These are phyloP conservation scores for Epizoanthus ramosus DNA, from an alignment of 92 coral and sea anemone genomes.

Conservation along the genomic window DNA sequence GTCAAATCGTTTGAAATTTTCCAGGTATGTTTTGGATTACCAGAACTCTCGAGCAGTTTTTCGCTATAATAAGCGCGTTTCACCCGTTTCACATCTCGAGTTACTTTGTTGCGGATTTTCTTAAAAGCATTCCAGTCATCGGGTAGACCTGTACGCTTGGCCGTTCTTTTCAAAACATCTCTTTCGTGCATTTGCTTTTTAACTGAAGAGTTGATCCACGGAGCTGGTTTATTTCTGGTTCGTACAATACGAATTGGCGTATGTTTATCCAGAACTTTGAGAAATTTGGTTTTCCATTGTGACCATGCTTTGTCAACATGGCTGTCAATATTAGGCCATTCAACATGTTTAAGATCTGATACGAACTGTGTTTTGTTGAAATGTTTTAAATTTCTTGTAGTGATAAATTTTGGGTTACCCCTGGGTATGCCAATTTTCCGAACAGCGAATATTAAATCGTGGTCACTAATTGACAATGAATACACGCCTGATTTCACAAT, in stretches of 20 bases:
- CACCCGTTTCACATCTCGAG: conserved; percentile 2
- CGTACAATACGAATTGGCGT: conserved; percentile 25
- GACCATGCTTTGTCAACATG: conserved; percentile 17
- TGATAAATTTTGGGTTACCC: too few relatives aligned
- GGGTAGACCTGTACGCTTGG: conserved; percentile 16
- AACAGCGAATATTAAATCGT: too few relatives aligned
- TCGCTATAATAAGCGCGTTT: conserved; percentile 7
- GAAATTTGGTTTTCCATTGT: conserved; percentile 24
- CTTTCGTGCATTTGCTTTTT: conserved; percentile 35
- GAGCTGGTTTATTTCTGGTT: conserved; percentile 40
- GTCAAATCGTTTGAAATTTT: conserved; percentile 24
- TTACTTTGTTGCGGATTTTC: conserved; percentile 23
- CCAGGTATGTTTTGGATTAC: conserved; percentile 38
- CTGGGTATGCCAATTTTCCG: too few relatives aligned
- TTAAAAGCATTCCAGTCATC: conserved; percentile 31
- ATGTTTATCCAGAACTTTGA: conserved; percentile 30
- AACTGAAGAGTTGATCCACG: conserved; percentile 37
- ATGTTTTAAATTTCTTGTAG: too few relatives aligned
- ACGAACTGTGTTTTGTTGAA: too few relatives aligned
- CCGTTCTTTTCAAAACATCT: conserved; percentile 38
- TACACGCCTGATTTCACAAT: too few relatives aligned
- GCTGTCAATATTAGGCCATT: neutral
- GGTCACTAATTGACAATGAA: too few relatives aligned
- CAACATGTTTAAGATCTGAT: neutral
- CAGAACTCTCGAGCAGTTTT: conserved; percentile 10